A percentile compares a stretch with the other conserved stretches of the same genome.
Evolutionary conservation across 2,888 invertebrate genomes (phyloP).

Genomic region (Limnephilus marmoratus): DNA sequence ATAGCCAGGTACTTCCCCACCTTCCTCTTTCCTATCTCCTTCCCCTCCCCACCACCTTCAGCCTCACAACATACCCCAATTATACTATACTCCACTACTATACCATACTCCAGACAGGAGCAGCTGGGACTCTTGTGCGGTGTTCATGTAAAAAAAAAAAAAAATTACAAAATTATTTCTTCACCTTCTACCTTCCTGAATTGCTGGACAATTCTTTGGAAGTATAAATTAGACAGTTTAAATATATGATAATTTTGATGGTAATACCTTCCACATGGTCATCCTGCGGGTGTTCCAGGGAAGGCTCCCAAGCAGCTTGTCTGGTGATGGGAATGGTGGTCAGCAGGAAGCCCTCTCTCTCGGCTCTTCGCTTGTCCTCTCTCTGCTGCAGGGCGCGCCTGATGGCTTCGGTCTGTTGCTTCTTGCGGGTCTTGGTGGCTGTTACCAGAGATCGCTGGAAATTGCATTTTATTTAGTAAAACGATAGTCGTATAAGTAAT

Average conservation of each 20-base stretch:
- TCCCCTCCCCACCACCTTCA: too few species aligned
- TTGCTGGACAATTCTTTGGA: background rate
- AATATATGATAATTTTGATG: constrained; percentile 62
- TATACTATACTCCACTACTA: too few species aligned
- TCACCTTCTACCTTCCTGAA: background rate
- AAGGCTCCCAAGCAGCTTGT: constrained; percentile 97
- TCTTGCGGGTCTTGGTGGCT: constrained; percentile 98
- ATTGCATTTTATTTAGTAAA: background rate
- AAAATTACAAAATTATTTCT: background rate
- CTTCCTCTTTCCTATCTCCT: too few species aligned
- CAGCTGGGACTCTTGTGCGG: too few species aligned
- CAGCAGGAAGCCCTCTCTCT: constrained; percentile 95
- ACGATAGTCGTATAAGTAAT: background rate
- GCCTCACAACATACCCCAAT: too few species aligned
- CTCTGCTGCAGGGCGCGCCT: constrained; percentile 96
- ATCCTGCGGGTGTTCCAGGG: constrained; percentile 90
- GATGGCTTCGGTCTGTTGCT: constrained; percentile 99
- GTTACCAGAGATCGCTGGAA: constrained; percentile 94
- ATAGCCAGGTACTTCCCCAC: too few species aligned
- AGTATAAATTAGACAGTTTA: background rate
- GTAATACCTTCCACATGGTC: constrained; percentile 88
- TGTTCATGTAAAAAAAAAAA: too few species aligned
- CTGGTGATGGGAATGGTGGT: constrained; percentile 96
- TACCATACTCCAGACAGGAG: too few species aligned
- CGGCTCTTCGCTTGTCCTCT: constrained; percentile 96